Evolutionary conservation across 2,113 vertebrate species (phyloP).

Genomic region (Hemiprocne comata): DNA sequence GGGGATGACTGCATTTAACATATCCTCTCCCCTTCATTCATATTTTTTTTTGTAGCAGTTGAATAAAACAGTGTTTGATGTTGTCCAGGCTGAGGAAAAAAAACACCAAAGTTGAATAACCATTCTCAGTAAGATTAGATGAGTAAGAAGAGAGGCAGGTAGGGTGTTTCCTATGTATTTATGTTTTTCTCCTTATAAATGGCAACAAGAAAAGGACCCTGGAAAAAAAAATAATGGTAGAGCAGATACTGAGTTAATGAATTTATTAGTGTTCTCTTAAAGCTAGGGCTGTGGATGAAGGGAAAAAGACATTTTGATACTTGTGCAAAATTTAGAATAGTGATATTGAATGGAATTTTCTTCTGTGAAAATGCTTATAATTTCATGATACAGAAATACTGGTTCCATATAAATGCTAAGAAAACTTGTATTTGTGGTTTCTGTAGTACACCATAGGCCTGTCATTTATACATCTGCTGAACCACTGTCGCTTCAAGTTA

Average conservation of each 20-base stretch:
- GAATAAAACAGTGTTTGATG: not conserved
- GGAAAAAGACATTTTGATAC: not conserved
- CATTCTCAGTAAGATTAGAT: not conserved
- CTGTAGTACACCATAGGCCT: not conserved
- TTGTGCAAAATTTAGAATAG: not conserved
- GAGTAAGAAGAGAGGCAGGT: not conserved
- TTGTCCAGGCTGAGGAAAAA: not conserved
- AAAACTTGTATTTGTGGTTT: not conserved
- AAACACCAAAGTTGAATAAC: not conserved
- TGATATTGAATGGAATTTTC: not conserved
- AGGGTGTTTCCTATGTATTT: not conserved
- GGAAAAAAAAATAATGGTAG: not conserved
- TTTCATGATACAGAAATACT: not conserved
- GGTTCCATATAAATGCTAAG: not conserved
- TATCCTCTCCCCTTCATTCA: not conserved
- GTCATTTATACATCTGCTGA: not conserved
- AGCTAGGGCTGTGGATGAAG: not conserved
- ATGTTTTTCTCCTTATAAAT: not conserved
- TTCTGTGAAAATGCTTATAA: not conserved
- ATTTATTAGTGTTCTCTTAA: not conserved
- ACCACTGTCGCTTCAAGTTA: not conserved
- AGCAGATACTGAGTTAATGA: not conserved
- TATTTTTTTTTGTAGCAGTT: not conserved
- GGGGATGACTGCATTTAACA: conserved; percentile 7
- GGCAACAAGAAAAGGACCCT: not conserved